Conservation (phyloP, 2,113 vertebrate species). For the Rynchops niger region DNA sequence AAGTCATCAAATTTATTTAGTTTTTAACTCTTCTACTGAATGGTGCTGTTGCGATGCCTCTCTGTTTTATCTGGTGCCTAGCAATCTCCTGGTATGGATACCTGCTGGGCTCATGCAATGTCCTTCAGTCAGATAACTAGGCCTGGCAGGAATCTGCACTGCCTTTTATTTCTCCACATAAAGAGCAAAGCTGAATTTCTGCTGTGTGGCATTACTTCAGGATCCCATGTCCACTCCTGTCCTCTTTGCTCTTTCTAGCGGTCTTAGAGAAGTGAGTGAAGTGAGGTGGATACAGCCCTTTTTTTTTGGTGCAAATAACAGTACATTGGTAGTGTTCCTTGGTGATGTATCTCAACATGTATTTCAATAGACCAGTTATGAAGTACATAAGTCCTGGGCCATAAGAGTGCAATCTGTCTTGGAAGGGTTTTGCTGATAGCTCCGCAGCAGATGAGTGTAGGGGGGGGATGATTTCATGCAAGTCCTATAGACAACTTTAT, state of each 20-base stretch:
- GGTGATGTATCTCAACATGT: neutral
- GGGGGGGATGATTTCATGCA: constrained; percentile 31
- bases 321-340: neutral
- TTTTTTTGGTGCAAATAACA: neutral
- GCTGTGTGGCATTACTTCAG: neutral
- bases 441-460: neutral
- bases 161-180: neutral
- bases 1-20: neutral
- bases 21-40: neutral
- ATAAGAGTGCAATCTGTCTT: neutral
- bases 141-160: neutral
- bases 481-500: neutral
- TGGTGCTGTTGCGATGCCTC: neutral
- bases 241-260: neutral
- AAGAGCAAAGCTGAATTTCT: neutral
- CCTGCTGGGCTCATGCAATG: neutral
- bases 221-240: neutral
- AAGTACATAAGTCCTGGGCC: neutral
- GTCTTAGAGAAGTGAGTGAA: neutral
- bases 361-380: neutral
- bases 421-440: neutral
- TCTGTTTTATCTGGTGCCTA: neutral
- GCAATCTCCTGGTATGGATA: neutral
- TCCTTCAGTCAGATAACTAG: neutral
- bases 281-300: neutral